Evolutionary conservation across 2,888 invertebrate species (phyloP).

Genomic region (Diachrysia chrysitis): DNA sequence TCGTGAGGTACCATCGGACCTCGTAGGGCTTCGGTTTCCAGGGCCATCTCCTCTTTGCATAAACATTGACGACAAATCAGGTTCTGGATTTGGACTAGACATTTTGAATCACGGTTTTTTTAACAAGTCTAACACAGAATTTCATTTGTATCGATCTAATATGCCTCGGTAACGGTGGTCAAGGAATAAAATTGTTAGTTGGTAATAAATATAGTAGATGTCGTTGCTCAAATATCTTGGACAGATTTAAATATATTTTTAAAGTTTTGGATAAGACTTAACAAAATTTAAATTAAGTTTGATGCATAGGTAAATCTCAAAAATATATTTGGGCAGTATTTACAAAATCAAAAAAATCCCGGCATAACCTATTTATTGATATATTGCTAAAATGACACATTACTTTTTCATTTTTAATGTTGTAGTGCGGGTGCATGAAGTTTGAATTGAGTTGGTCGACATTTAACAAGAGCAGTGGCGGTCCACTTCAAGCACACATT

Average conservation of each 20-base stretch:
- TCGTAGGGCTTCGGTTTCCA: slow-evolving; percentile 67
- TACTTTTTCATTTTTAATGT: slow-evolving; percentile 9
- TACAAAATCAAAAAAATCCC: slow-evolving; percentile 54
- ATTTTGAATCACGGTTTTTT: slow-evolving; percentile 63
- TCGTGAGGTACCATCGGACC: slow-evolving; percentile 67
- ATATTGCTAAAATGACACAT: slow-evolving; percentile 25
- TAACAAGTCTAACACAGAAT: slow-evolving; percentile 38
- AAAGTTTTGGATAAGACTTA: slow-evolving; percentile 15
- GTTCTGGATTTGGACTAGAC: slow-evolving; percentile 78
- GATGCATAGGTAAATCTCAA: slow-evolving; percentile 15
- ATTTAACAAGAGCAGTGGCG: too few species aligned
- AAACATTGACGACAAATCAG: slow-evolving; percentile 81
- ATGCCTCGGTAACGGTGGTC: slow-evolving; percentile 57
- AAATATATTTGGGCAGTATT: slow-evolving; percentile 45
- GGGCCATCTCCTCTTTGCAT: slow-evolving; percentile 74
- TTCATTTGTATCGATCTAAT: slow-evolving; percentile 72
- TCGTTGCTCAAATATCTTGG: slow-evolving; percentile 12
- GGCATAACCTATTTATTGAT: slow-evolving; percentile 42
- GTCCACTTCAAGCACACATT: too few species aligned
- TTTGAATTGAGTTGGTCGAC: background rate
- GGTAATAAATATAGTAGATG: slow-evolving; percentile 12
- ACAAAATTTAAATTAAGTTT: slow-evolving; percentile 42
- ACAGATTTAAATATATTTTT: slow-evolving; percentile 5
- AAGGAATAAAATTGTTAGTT: slow-evolving; percentile 20
- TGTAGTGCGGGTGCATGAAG: background rate